These are phyloP conservation scores for Nesoenas mayeri DNA, from an alignment of 2,113 vertebrate species.

Conservation along the genomic window DNA sequence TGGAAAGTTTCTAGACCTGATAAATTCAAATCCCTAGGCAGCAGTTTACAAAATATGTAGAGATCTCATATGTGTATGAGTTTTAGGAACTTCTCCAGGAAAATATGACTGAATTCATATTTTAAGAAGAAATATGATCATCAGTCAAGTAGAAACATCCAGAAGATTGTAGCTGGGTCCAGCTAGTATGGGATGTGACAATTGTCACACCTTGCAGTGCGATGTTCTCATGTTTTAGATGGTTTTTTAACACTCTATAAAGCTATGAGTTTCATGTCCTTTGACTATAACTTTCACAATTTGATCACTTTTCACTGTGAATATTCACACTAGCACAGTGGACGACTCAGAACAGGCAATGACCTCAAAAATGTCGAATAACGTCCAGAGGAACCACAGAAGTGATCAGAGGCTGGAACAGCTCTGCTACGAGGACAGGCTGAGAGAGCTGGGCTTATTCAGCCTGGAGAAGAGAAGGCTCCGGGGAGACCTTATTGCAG, in stretches of 20 bases:
- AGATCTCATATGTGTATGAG: not conserved
- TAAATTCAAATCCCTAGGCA: not conserved
- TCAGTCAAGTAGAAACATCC: not conserved
- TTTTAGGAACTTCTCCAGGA: not conserved
- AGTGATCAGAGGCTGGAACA: no score
- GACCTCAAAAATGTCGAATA: not conserved
- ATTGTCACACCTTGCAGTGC: not conserved
- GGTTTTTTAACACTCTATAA: not conserved
- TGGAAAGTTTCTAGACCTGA: not conserved
- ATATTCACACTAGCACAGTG: not conserved
- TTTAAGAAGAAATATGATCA: not conserved
- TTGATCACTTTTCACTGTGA: not conserved
- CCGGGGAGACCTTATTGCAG: no score
- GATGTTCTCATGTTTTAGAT: not conserved
- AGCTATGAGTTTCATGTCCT: not conserved
- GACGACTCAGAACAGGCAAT: not conserved
- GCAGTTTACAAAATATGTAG: not conserved
- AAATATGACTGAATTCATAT: not conserved
- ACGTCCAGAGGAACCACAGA: no score
- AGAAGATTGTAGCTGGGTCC: not conserved
- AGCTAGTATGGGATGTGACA: not conserved
- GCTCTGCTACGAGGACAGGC: no score
- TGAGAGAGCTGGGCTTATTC: no score
- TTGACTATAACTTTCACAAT: not conserved
- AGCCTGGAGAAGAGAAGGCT: no score